Conservation (phyloP, 2,888 invertebrate genomes). For the Cistogaster globosa region DNA sequence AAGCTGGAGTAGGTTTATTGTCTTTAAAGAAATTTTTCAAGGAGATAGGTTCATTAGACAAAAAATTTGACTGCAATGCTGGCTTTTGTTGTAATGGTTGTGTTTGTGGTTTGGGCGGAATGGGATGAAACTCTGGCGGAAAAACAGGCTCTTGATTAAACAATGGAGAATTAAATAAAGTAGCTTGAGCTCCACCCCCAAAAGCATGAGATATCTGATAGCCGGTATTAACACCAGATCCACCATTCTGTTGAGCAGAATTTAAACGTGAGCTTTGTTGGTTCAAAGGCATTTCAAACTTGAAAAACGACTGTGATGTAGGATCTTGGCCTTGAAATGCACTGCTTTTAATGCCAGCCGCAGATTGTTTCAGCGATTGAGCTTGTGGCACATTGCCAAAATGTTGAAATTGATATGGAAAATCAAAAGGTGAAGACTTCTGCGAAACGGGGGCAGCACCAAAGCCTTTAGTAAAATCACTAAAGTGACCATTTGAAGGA, state of each 20-base stretch:
- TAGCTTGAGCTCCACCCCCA: constrained; percentile 76
- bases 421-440: constrained; percentile 76
- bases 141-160: constrained; percentile 76
- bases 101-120: constrained; percentile 76
- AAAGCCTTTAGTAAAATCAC: constrained; percentile 76
- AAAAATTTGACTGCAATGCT: constrained; percentile 79
- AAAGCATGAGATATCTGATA: constrained; percentile 82
- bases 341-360: constrained; percentile 65
- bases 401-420: constrained; percentile 80
- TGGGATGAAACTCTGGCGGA: constrained; percentile 78
- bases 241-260: constrained; percentile 63
- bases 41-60: constrained; percentile 79
- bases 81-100: constrained; percentile 78
- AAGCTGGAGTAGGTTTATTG: constrained; percentile 76
- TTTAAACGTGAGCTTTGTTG: constrained; percentile 67
- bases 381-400: constrained; percentile 76
- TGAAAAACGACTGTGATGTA: constrained; percentile 82
- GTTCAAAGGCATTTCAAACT: constrained; percentile 81
- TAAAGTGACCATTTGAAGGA: constrained; percentile 79
- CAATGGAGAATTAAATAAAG: constrained; percentile 79
- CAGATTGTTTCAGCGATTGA: constrained; percentile 74
- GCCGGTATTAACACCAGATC: constrained; percentile 80
- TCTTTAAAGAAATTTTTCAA: constrained; percentile 76
- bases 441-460: constrained; percentile 36
- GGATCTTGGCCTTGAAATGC: constrained; percentile 77